Conservation (phyloP, 2,113 vertebrate species). For the Centrocercus urophasianus region DNA sequence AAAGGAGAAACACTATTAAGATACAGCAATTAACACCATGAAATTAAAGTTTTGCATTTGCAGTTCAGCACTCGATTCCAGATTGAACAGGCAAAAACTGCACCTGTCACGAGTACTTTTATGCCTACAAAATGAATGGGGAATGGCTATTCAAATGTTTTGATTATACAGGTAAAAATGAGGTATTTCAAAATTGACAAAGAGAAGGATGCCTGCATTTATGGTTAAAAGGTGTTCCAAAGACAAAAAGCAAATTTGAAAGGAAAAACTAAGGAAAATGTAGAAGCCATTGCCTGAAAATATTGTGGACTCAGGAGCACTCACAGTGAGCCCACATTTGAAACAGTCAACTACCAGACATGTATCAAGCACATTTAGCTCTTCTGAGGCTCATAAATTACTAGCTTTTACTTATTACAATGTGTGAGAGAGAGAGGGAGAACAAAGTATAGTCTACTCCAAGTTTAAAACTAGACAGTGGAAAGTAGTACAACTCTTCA, state of each 20-base stretch:
- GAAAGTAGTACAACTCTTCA: background rate
- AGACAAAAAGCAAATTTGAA: background rate
- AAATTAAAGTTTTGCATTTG: background rate
- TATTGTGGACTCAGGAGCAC: no score
- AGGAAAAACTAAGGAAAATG: background rate
- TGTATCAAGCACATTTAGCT: background rate
- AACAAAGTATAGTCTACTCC: background rate
- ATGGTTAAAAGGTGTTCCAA: background rate
- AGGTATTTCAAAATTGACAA: background rate
- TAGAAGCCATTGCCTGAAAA: background rate
- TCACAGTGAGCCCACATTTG: background rate
- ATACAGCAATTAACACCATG: background rate
- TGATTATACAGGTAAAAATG: background rate
- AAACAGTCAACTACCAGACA: background rate
- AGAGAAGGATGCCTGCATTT: background rate
- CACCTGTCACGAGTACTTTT: background rate
- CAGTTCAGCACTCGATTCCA: background rate
- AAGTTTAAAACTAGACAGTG: background rate
- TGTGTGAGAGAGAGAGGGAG: background rate
- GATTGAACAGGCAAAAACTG: background rate
- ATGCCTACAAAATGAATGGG: background rate
- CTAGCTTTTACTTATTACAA: background rate
- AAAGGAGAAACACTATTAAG: background rate
- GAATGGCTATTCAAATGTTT: background rate
- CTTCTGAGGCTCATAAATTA: background rate